A percentile compares a stretch with the other conserved stretches of the same genome.
phyloP scores from a whole-genome alignment of 2,888 invertebrate genomes.

The Dasysyrphus tricinctus region DNA sequence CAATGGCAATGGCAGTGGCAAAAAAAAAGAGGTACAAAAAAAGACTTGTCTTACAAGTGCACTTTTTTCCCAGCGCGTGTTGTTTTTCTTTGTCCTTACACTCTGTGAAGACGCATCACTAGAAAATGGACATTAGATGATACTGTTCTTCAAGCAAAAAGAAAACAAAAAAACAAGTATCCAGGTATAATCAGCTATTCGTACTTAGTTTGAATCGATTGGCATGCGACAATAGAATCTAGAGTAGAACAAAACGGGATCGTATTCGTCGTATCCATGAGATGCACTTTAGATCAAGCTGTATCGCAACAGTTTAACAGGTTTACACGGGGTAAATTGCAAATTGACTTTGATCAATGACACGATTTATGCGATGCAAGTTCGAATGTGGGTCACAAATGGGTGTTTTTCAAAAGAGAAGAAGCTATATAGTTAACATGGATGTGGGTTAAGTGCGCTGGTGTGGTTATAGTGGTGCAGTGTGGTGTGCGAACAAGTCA shows the following conservation, averaged over 20 bases:
- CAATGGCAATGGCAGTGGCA: conserved; percentile 16
- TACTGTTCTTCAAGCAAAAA: conserved; percentile 2
- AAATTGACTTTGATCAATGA: conserved; percentile 60
- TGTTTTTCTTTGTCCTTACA: conserved; percentile 10
- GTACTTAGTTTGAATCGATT: conserved; percentile 51
- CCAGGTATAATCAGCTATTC: conserved; percentile 45
- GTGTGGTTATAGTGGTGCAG: neutral
- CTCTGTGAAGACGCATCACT: conserved; percentile 12
- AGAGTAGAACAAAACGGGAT: conserved; percentile 72
- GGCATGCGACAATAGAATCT: conserved; percentile 73
- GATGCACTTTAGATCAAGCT: conserved; percentile 40
- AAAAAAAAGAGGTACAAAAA: neutral
- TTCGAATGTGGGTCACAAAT: conserved; percentile 57
- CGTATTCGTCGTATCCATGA: conserved; percentile 20
- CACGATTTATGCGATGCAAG: conserved; percentile 26
- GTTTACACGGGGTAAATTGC: conserved; percentile 55
- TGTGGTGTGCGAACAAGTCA: conserved; percentile 11
- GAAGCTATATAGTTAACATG: conserved; percentile 8
- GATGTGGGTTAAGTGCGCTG: conserved; percentile 29
- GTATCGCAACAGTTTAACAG: conserved; percentile 53
- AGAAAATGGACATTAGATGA: conserved; percentile 53
- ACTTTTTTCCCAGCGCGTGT: conserved; percentile 32
- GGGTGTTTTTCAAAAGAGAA: conserved; percentile 19
- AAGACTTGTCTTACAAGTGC: conserved; percentile 52
- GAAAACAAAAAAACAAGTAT: neutral